Evolutionary conservation across 2,113 vertebrate species (phyloP).

Genomic region (Protomyctophum bolini): DNA sequence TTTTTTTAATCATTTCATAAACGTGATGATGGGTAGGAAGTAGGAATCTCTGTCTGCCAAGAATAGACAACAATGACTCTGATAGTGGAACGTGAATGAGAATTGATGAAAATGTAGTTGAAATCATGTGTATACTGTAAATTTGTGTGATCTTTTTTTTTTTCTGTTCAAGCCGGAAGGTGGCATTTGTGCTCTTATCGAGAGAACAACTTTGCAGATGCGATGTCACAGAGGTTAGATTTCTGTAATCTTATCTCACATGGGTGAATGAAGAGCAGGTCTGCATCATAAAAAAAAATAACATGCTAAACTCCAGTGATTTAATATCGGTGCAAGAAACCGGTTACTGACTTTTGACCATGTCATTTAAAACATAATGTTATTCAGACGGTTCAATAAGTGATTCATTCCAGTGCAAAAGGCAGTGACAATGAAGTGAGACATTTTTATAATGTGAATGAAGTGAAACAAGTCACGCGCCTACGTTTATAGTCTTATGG

Average conservation of each 20-base stretch:
- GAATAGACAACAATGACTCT: conserved; percentile 15
- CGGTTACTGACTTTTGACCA: neutral
- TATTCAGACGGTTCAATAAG: neutral
- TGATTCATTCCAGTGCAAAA: conserved; percentile 23
- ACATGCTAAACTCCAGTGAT: neutral
- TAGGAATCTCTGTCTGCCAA: conserved; percentile 9
- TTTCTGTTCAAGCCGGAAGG: conserved; percentile 27
- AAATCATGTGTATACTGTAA: conserved; percentile 44
- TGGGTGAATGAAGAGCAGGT: conserved; percentile 1
- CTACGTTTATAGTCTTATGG: conserved; percentile 9
- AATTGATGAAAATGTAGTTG: conserved; percentile 35
- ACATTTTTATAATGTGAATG: conserved; percentile 21
- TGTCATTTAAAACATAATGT: neutral
- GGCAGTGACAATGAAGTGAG: conserved; percentile 21
- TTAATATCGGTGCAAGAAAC: neutral
- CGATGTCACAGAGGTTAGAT: neutral
- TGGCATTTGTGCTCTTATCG: conserved; percentile 52
- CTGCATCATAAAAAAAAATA: neutral
- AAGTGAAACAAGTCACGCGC: neutral
- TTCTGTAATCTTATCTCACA: conserved; percentile 1
- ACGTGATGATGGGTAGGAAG: conserved; percentile 15
- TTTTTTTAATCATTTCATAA: conserved; percentile 22
- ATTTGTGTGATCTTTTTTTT: conserved; percentile 44
- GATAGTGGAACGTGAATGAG: conserved; percentile 35
- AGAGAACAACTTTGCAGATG: neutral